These are phyloP conservation scores for Calliphora vicina DNA, from an alignment of 1,140 invertebrate genomes.

Conservation along the genomic window DNA sequence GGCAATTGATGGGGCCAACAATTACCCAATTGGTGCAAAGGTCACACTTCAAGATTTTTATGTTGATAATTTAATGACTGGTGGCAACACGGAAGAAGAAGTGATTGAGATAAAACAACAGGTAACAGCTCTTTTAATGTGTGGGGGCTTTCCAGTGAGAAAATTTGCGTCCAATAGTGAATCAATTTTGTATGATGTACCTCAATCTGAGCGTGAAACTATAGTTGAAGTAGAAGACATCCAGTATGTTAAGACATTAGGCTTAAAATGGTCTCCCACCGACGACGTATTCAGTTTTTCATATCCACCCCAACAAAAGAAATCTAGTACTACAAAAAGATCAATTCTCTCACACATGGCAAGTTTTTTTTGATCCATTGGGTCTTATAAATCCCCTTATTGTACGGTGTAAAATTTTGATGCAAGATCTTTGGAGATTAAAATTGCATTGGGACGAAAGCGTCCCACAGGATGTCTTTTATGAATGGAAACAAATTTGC, in stretches of 20 bases:
- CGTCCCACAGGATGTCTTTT: background rate
- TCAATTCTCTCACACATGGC: conserved; percentile 18
- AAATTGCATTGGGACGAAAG: conserved; percentile 14
- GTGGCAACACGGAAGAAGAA: conserved; percentile 46
- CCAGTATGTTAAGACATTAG: background rate
- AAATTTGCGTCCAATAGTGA: background rate
- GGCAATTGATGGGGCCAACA: background rate
- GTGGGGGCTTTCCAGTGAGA: conserved; percentile 48
- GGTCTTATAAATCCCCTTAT: background rate
- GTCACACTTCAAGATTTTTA: conserved; percentile 55
- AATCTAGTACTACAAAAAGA: background rate
- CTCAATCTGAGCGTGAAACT: background rate
- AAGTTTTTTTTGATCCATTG: background rate
- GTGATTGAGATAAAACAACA: conserved; percentile 43
- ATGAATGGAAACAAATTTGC: background rate
- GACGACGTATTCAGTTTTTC: background rate
- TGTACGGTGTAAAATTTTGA: background rate
- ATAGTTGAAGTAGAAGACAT: background rate
- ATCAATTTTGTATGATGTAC: background rate
- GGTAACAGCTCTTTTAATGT: conserved; percentile 41
- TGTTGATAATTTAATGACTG: conserved; percentile 64
- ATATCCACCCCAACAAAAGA: background rate
- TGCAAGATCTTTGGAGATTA: background rate
- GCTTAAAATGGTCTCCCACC: conserved; percentile 3
- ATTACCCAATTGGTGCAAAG: background rate